phyloP scores from a whole-genome alignment of 2,888 invertebrate species.

The Phortica magna region DNA sequence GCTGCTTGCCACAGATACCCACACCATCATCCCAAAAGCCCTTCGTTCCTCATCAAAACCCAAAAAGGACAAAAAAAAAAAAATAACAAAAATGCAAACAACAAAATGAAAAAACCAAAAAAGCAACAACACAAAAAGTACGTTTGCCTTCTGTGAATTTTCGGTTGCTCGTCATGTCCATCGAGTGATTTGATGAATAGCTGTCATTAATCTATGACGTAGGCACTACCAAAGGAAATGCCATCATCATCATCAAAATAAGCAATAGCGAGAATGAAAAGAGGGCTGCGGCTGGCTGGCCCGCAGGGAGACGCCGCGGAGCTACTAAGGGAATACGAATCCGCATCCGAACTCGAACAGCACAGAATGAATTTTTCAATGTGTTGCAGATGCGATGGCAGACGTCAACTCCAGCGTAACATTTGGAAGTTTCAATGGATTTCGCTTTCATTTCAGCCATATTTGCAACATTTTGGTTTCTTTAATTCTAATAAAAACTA shows the following conservation, averaged over 20 bases:
- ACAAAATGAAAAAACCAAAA: slow-evolving; percentile 40
- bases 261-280: slow-evolving; percentile 48
- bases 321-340: background rate
- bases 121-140: slow-evolving; percentile 50
- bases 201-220: slow-evolving; percentile 79
- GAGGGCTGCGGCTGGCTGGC: slow-evolving; percentile 41
- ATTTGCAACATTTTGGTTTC: background rate
- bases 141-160: slow-evolving; percentile 66
- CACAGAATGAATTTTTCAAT: background rate
- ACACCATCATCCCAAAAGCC: slow-evolving; percentile 13
- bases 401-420: slow-evolving; percentile 51
- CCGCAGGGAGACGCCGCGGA: slow-evolving; percentile 48
- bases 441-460: slow-evolving; percentile 32
- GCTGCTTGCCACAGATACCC: slow-evolving; percentile 43
- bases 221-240: slow-evolving; percentile 77
- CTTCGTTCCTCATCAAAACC: background rate
- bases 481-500: too few species aligned
- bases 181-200: slow-evolving; percentile 78
- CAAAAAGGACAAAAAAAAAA: slow-evolving; percentile 44
- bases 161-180: slow-evolving; percentile 77
- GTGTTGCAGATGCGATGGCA: slow-evolving; percentile 37
- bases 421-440: slow-evolving; percentile 60
- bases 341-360: slow-evolving; percentile 31
- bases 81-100: slow-evolving; percentile 38
- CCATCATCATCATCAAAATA: slow-evolving; percentile 72